Conservation (phyloP, 2,888 invertebrate species). For the Linnaemya tessellans region DNA sequence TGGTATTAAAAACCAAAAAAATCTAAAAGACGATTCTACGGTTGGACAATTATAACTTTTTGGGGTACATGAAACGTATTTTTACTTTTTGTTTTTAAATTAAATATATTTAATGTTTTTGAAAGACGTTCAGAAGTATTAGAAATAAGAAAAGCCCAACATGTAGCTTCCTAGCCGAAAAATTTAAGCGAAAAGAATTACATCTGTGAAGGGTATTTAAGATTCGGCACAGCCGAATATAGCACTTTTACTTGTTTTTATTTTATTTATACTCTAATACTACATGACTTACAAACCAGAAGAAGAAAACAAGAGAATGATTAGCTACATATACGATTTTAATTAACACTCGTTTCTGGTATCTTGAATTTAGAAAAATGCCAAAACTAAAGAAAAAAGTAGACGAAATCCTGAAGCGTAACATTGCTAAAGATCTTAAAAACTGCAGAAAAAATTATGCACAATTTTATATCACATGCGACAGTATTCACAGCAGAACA, state of each 20-base stretch:
- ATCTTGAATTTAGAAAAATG: constrained; percentile 29
- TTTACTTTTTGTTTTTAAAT: too few species aligned
- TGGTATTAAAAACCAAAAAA: too few species aligned
- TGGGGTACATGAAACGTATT: too few species aligned
- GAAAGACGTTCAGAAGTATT: too few species aligned
- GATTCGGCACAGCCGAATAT: too few species aligned
- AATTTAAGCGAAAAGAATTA: too few species aligned
- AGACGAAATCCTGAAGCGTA: constrained; percentile 60
- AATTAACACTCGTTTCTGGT: constrained; percentile 43
- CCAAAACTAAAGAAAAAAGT: constrained; percentile 22
- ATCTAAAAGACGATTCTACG: too few species aligned
- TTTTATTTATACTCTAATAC: background rate
- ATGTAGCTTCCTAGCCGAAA: too few species aligned
- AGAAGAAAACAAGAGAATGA: constrained; percentile 27
- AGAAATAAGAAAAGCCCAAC: too few species aligned
- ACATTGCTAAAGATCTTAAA: constrained; percentile 59
- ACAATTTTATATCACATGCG: constrained; percentile 35
- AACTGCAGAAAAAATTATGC: constrained; percentile 22
- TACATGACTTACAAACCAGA: constrained; percentile 7
- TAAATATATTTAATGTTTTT: too few species aligned
- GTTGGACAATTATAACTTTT: too few species aligned
- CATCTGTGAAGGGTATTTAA: too few species aligned
- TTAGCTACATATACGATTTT: constrained; percentile 10
- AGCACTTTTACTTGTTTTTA: background rate
- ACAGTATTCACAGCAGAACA: background rate